phyloP scores from a whole-genome alignment of 2,797 vertebrate genomes.

The Percopsis omiscomaycus region DNA sequence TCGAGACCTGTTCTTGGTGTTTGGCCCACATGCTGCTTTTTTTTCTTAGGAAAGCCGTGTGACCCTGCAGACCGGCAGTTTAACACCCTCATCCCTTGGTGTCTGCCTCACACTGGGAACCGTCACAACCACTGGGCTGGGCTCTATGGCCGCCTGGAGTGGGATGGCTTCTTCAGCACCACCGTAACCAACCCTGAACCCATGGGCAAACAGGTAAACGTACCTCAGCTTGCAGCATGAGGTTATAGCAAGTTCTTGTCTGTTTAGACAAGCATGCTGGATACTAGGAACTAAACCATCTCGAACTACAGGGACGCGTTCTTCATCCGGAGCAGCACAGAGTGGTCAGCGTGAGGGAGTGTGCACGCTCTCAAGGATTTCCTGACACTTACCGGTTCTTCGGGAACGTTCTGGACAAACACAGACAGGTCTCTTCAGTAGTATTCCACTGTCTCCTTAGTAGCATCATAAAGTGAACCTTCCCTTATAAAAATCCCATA shows the following conservation, averaged over 20 bases:
- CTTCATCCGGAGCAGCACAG: constrained; percentile 95
- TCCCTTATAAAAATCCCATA: too few species aligned
- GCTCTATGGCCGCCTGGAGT: constrained; percentile 92
- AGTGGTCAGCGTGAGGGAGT: constrained; percentile 95
- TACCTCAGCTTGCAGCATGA: neutral
- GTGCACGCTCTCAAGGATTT: constrained; percentile 94
- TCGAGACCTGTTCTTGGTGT: neutral
- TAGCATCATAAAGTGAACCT: too few species aligned
- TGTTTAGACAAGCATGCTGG: neutral
- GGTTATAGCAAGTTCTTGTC: neutral
- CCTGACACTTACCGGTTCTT: constrained; percentile 95
- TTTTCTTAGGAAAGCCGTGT: constrained; percentile 80
- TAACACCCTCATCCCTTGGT: constrained; percentile 96
- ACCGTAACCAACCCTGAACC: constrained; percentile 97
- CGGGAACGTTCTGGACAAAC: constrained; percentile 94
- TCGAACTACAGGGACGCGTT: constrained; percentile 84
- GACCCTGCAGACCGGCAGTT: constrained; percentile 91
- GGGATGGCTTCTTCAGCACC: constrained; percentile 98
- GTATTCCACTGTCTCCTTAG: too few species aligned
- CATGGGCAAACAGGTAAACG: constrained; percentile 92
- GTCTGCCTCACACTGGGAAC: constrained; percentile 95
- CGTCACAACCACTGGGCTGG: constrained; percentile 98
- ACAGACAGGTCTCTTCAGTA: constrained; percentile 84
- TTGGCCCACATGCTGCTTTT: neutral
- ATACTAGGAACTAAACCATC: neutral